phyloP scores from a whole-genome alignment of 1,140 invertebrate species.

The Rhynchophorus ferrugineus region DNA sequence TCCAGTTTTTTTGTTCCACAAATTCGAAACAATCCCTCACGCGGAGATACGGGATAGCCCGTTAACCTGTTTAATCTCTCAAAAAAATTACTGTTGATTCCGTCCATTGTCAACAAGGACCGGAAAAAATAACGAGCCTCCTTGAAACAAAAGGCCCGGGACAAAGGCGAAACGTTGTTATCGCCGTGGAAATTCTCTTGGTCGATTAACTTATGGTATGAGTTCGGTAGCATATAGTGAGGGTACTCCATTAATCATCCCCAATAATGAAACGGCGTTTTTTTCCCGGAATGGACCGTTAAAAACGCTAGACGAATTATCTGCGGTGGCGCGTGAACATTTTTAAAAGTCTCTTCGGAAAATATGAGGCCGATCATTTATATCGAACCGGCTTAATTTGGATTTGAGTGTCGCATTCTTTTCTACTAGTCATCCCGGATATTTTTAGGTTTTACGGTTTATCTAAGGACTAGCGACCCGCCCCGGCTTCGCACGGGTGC shows the following conservation, averaged over 20 bases:
- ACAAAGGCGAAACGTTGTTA: constrained; percentile 15
- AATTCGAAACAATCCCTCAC: too few relatives aligned
- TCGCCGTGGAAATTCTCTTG: constrained; percentile 23
- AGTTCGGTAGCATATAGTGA: constrained; percentile 26
- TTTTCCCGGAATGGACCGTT: constrained; percentile 3
- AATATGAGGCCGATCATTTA: constrained; percentile 11
- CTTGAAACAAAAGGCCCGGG: constrained; percentile 21
- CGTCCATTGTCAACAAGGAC: background rate
- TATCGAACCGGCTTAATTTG: too few relatives aligned
- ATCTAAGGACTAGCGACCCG: too few relatives aligned
- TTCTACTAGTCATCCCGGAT: too few relatives aligned
- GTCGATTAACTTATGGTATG: constrained; percentile 30
- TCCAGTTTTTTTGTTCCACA: too few relatives aligned
- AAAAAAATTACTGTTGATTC: background rate
- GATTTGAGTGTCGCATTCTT: too few relatives aligned
- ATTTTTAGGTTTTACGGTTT: too few relatives aligned
- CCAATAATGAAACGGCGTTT: constrained; percentile 22
- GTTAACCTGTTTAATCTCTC: too few relatives aligned
- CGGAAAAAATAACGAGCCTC: background rate
- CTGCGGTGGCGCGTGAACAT: constrained; percentile 15
- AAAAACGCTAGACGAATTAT: constrained; percentile 20
- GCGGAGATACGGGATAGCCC: too few relatives aligned
- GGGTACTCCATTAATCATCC: constrained; percentile 19
- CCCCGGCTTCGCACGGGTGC: too few relatives aligned
- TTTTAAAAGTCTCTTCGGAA: constrained; percentile 20